A percentile compares a stretch with the other conserved stretches of the same genome.
Evolutionary conservation across 2,113 vertebrate genomes (phyloP).

Genomic region (Butastur rufipennis): DNA sequence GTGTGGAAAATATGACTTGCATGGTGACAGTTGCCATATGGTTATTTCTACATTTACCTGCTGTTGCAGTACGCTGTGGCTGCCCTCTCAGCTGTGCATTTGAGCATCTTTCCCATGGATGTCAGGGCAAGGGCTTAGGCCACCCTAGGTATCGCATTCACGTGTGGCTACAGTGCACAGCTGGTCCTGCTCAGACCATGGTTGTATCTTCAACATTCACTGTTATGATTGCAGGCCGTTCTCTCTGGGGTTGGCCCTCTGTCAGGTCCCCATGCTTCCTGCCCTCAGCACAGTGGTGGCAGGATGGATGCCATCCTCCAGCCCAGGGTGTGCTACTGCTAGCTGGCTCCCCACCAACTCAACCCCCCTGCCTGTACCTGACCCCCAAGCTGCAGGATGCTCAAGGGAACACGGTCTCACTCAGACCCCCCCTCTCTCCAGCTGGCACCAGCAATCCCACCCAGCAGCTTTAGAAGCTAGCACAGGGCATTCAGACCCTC

Average conservation of each 20-base stretch:
- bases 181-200: background rate
- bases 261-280: too few relatives aligned
- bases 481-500: background rate
- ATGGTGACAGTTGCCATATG: background rate
- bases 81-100: background rate
- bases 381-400: background rate
- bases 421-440: background rate
- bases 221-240: background rate
- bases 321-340: background rate
- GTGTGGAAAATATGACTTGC: slow-evolving; percentile 40
- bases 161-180: rapidly evolving
- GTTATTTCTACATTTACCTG: slow-evolving; percentile 2
- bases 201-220: rapidly evolving
- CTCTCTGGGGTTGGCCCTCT: background rate
- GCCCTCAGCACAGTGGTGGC: rapidly evolving
- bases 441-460: background rate
- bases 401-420: background rate
- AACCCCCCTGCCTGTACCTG: background rate
- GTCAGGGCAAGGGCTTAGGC: background rate
- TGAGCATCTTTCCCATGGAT: background rate
- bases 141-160: background rate
- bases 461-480: background rate
- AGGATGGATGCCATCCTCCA: background rate
- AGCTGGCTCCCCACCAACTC: background rate
- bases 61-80: background rate